Evolutionary conservation across 2,888 invertebrate species (phyloP).

Genomic region (Oxyteleia sp.): DNA sequence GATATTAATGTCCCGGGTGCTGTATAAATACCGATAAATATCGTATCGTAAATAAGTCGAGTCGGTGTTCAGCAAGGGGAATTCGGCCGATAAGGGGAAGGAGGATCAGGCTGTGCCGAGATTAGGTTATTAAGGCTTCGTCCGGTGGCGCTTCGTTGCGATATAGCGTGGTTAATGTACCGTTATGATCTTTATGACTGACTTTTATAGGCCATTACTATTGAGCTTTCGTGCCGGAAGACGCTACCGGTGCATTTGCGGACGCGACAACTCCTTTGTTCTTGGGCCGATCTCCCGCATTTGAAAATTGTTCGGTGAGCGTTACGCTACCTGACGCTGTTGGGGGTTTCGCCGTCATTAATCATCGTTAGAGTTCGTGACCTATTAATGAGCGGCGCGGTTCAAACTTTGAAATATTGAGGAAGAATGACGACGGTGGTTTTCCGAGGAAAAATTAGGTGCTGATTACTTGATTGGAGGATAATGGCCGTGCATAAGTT

Average conservation of each 20-base stretch:
- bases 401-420: slow-evolving; percentile 5
- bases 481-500: neutral
- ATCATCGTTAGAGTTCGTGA: slow-evolving; percentile 37
- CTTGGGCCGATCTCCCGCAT: neutral
- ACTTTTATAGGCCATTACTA: slow-evolving; percentile 84
- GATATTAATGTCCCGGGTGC: slow-evolving; percentile 61
- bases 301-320: slow-evolving; percentile 30
- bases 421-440: slow-evolving; percentile 5
- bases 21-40: slow-evolving; percentile 74
- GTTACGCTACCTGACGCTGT: slow-evolving; percentile 28
- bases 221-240: slow-evolving; percentile 82
- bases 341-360: slow-evolving; percentile 21
- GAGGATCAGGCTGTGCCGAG: slow-evolving; percentile 71
- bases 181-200: slow-evolving; percentile 84
- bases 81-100: slow-evolving; percentile 69
- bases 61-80: slow-evolving; percentile 49
- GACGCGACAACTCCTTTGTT: slow-evolving; percentile 65
- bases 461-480: neutral
- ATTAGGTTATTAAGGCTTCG: slow-evolving; percentile 81
- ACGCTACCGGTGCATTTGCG: slow-evolving; percentile 46
- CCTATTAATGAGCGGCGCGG: neutral
- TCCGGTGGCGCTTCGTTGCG: slow-evolving; percentile 74
- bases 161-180: slow-evolving; percentile 85
- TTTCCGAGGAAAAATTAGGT: slow-evolving; percentile 13
- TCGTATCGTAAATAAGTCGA: slow-evolving; percentile 71